Conservation (phyloP, 2,888 invertebrate genomes). For the Tachina grossa region DNA sequence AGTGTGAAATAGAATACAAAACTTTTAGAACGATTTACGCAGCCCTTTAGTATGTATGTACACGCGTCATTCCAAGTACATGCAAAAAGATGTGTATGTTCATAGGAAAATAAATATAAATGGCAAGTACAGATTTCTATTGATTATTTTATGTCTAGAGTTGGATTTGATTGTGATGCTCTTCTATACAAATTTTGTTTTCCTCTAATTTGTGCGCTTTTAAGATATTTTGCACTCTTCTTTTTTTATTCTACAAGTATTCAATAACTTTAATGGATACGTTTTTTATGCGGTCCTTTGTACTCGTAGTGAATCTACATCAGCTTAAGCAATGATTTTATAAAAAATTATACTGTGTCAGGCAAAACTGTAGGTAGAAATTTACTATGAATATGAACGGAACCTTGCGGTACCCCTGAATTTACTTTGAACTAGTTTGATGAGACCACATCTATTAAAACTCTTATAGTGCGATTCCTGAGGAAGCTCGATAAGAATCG, state of each 20-base stretch:
- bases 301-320: conserved; percentile 8
- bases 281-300: conserved; percentile 5
- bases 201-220: conserved; percentile 2
- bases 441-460: no score
- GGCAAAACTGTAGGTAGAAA: no score
- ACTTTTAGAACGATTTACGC: no score
- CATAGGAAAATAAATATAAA: background rate
- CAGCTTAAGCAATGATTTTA: background rate
- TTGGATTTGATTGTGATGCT: background rate
- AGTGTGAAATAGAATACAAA: no score
- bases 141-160: conserved; percentile 22
- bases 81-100: background rate
- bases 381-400: no score
- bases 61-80: no score
- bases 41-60: no score
- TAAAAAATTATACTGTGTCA: no score
- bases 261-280: conserved; percentile 68
- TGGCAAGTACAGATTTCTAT: conserved; percentile 21
- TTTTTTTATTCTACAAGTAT: conserved; percentile 24
- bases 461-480: no score
- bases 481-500: no score
- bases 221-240: conserved; percentile 9
- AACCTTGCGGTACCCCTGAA: no score
- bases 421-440: no score
- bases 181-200: background rate